Conservation (phyloP, 2,888 invertebrate species). For the Agonopterix subpropinquella region DNA sequence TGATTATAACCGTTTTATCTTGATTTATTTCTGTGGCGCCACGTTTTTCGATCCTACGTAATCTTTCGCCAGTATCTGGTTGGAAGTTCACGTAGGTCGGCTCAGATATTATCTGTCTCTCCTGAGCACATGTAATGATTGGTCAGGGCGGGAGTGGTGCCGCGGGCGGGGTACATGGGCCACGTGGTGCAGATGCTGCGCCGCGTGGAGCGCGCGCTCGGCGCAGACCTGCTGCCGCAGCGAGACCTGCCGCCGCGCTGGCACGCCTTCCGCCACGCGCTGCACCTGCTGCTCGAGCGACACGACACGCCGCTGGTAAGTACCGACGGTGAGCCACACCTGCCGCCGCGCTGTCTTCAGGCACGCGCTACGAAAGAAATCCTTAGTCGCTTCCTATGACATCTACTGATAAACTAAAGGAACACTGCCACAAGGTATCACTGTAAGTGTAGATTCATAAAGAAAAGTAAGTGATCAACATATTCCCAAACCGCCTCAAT, state of each 20-base stretch:
- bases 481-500: no score
- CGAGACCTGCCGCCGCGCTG: conserved; percentile 20
- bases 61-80: neutral
- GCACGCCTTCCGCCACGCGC: conserved; percentile 26
- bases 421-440: no score
- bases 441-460: no score
- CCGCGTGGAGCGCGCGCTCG: conserved; percentile 20
- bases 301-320: conserved; percentile 50
- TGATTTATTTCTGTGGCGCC: no score
- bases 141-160: conserved; percentile 8
- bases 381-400: no score
- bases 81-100: neutral
- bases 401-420: no score
- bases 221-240: conserved; percentile 10
- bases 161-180: conserved; percentile 77
- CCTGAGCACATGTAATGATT: no score
- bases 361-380: no score
- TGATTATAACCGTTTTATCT: no score
- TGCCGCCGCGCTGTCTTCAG: no score
- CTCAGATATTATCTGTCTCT: neutral
- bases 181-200: conserved; percentile 69
- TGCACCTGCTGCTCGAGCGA: conserved; percentile 31
- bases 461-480: no score
- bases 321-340: conserved; percentile 1
- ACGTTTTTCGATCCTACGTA: no score